Conservation (phyloP, 2,113 vertebrate genomes). For the Natator depressus region DNA sequence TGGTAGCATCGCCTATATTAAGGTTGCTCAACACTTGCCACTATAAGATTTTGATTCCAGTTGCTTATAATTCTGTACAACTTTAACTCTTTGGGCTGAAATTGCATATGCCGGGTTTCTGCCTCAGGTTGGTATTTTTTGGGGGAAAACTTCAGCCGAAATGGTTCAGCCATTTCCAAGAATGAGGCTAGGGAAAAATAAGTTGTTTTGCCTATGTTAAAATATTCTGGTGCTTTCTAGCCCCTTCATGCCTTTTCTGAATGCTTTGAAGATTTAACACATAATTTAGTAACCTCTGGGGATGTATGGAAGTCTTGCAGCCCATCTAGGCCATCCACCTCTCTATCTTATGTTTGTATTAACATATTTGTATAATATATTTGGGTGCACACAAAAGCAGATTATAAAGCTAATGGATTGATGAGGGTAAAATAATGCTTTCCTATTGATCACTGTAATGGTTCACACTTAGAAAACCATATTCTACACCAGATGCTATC, state of each 20-base stretch:
- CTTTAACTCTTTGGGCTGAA: background rate
- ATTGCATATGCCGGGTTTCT: background rate
- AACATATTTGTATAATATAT: background rate
- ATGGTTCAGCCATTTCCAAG: accelerated
- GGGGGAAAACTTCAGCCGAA: background rate
- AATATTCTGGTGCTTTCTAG: background rate
- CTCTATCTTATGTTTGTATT: background rate
- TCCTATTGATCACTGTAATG: constrained; percentile 1
- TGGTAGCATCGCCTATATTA: background rate
- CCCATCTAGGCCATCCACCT: background rate
- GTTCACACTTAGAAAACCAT: background rate
- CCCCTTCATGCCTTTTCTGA: background rate
- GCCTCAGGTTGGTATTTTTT: background rate
- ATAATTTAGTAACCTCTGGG: background rate
- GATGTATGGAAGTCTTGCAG: background rate
- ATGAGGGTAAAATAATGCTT: background rate
- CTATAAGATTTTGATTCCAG: background rate
- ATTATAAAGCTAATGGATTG: background rate
- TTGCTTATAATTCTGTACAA: background rate
- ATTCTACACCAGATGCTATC: constrained; percentile 26
- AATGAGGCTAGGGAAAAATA: background rate
- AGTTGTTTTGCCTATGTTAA: background rate
- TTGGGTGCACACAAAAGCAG: background rate
- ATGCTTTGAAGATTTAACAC: background rate
- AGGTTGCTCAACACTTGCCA: background rate